Evolutionary conservation across 2,888 invertebrate genomes (phyloP).

Genomic region (Candidula unifasciata): DNA sequence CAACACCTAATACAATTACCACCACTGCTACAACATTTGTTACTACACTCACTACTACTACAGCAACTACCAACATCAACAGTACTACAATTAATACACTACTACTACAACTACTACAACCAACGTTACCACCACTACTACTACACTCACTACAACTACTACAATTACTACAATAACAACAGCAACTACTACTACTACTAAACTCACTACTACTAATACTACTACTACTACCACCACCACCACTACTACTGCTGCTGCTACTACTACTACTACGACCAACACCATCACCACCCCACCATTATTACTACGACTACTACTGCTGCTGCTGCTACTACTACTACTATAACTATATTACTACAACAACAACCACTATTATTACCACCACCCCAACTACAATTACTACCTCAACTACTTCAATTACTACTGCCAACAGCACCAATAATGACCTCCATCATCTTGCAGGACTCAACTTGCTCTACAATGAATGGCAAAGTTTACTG

Average conservation of each 20-base stretch:
- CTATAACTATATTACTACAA: background rate
- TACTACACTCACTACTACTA: constrained; percentile 2
- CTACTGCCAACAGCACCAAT: background rate
- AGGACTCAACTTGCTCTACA: constrained; percentile 11
- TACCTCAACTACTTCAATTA: background rate
- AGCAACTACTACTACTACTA: background rate
- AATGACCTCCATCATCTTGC: background rate
- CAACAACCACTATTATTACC: background rate
- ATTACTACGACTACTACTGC: background rate
- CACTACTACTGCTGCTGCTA: background rate
- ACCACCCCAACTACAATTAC: background rate
- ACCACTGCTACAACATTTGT: background rate
- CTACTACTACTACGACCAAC: constrained; percentile 1
- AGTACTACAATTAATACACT: background rate
- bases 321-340: background rate
- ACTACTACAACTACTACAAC: constrained; percentile 13
- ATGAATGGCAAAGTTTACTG: constrained; percentile 32
- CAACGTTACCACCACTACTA: background rate
- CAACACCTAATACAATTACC: background rate
- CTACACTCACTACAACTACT: background rate
- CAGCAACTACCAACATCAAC: background rate
- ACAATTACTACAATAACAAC: background rate
- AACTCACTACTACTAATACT: constrained; percentile 3
- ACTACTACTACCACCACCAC: constrained; percentile 1
- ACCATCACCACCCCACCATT: background rate